Base-by-base conservation (phyloP, 2,797 vertebrate genomes). In the Phyllotis vaccarum region DNA sequence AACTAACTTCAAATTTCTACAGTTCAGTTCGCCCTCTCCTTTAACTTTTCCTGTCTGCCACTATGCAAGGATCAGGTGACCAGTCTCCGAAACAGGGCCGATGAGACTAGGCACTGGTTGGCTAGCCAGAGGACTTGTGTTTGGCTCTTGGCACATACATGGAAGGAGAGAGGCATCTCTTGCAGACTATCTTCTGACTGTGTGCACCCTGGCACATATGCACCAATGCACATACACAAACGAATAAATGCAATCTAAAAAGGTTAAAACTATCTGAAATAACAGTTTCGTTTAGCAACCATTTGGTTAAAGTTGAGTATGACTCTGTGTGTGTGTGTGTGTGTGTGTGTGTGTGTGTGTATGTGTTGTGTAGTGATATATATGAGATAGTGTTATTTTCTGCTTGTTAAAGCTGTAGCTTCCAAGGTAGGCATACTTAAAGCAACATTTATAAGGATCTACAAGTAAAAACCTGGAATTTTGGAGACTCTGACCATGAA, bases 301-400 rank as follows among this genome's bases (percentile, higher is more conserved):
- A 7, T 75, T 87, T 58, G 60, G 21, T 76, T 78, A 78, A 88
- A 46, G 60, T 34, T 81, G 54, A 76, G n/a, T 91, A 68, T 34
- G 29, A 21, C 24, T 16, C 24, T 27, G 52, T 29, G 9, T 64
- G 12, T 27, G 19, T 16, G 1, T 21, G 29, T 82, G 2, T 75
- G 79, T 58, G 22, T 14, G 11, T 58, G 6, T 29, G 6, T 31
- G 29, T 2, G 11, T 43, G 27, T 49, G 40, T 46, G 43, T 46
- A 3, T 46, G n/a, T n/a, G n/a, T n/a, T n/a, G n/a, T n/a, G n/a
- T n/a, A 46, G 6, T 31, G 29, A 21, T 43, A 6, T 86, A 46
- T 64, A 46, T 90, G 79, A 94, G 31, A 54, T 27, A 95, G 43
- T 95, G 52, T 9, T 92, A 40, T 86, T 93, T 96, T 88, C 68